These are phyloP conservation scores for Erythrolamprus reginae DNA, from an alignment of 2,113 vertebrate species.

Conservation along the genomic window DNA sequence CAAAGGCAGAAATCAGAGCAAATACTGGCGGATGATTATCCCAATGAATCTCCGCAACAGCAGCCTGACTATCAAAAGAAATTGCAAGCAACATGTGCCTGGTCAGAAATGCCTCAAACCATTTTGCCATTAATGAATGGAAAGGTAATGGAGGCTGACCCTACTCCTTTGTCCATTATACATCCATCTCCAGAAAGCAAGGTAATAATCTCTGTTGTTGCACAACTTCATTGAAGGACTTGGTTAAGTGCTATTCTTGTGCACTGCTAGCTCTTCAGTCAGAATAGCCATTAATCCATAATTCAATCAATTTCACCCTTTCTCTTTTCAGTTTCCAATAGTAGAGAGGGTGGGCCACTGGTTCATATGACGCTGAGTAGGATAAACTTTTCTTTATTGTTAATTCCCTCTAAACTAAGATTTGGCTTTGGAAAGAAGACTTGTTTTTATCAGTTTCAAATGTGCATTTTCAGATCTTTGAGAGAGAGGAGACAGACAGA, in stretches of 20 bases:
- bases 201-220: slow-evolving; percentile 19
- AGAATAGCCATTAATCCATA: not conserved
- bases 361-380: not conserved
- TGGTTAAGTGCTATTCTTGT: slow-evolving; percentile 8
- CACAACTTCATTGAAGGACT: not conserved
- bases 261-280: not conserved
- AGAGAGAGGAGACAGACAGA: too few species aligned
- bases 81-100: not conserved
- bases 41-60: not conserved
- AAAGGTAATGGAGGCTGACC: not conserved
- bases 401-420: not conserved
- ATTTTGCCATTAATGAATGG: slow-evolving; percentile 4
- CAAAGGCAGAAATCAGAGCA: not conserved
- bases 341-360: not conserved
- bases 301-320: not conserved
- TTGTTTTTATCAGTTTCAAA: not conserved
- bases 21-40: not conserved
- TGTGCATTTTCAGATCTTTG: not conserved
- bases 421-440: not conserved
- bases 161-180: not conserved
- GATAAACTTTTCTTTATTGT: not conserved
- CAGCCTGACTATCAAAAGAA: not conserved
- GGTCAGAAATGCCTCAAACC: not conserved
- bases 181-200: not conserved
- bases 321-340: not conserved